Evolutionary conservation across 1,140 invertebrate species (phyloP).

Genomic region (Lethrus apterus): DNA sequence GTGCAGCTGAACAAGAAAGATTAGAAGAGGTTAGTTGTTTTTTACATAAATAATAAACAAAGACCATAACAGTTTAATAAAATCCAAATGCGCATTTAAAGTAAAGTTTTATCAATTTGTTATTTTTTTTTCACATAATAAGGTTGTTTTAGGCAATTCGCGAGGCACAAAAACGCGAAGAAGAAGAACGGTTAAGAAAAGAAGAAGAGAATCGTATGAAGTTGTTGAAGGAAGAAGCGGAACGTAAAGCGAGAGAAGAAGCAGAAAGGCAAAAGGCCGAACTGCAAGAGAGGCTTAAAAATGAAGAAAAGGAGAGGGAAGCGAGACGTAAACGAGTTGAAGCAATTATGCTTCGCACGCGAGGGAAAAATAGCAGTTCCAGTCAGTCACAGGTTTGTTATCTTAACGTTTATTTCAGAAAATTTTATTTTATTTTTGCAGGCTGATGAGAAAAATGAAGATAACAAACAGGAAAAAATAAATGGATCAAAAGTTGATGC

Average conservation of each 20-base stretch:
- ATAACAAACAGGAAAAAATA: conserved; percentile 35
- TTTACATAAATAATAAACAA: not conserved
- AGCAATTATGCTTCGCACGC: conserved; percentile 74
- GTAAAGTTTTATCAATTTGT: too few species aligned
- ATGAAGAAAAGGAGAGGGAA: conserved; percentile 73
- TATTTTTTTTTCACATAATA: conserved; percentile 6
- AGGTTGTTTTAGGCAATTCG: conserved; percentile 40
- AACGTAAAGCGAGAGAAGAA: conserved; percentile 67
- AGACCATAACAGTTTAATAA: too few species aligned
- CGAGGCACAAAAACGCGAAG: conserved; percentile 56
- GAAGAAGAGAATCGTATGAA: conserved; percentile 64
- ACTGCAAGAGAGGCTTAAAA: conserved; percentile 64
- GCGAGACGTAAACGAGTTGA: conserved; percentile 71
- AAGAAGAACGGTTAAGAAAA: conserved; percentile 53
- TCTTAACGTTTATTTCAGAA: too few species aligned
- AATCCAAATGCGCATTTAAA: too few species aligned
- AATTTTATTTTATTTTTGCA: conserved; percentile 17
- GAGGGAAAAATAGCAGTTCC: conserved; percentile 56
- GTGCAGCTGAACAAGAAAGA: conserved; percentile 65
- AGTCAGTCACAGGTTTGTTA: too few species aligned
- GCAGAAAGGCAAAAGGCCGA: conserved; percentile 68
- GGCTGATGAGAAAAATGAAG: conserved; percentile 38
- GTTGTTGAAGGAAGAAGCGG: conserved; percentile 68
- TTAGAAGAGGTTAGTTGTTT: conserved; percentile 49
- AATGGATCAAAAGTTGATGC: conserved; percentile 33